Evolutionary conservation across 2,113 vertebrate genomes (phyloP).

Genomic region (Bubo scandiacus): DNA sequence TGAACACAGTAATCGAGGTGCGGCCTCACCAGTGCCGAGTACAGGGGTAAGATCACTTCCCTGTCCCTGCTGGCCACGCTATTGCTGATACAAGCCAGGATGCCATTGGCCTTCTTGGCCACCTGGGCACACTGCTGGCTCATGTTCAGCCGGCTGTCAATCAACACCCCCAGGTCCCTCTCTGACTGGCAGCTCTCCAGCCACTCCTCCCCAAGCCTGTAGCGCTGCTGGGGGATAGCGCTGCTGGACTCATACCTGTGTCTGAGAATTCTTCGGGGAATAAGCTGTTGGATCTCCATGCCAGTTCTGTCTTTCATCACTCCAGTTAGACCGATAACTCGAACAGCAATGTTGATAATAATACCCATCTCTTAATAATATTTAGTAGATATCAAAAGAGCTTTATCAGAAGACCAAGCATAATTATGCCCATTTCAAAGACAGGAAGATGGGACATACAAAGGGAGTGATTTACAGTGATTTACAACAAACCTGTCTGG

Average conservation of each 20-base stretch:
- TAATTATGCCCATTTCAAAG: neutral
- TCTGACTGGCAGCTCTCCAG: too few species aligned
- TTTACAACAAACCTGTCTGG: neutral
- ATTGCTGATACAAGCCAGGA: too few species aligned
- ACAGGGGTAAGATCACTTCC: too few species aligned
- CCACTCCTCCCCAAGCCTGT: too few species aligned
- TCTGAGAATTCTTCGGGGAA: neutral
- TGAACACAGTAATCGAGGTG: too few species aligned
- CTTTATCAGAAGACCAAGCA: neutral
- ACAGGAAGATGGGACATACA: neutral
- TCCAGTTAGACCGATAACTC: neutral
- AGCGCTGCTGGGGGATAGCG: too few species aligned
- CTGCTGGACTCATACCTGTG: neutral
- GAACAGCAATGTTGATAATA: neutral
- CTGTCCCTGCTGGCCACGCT: too few species aligned
- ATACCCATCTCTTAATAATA: neutral
- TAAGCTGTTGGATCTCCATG: neutral
- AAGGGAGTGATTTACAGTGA: neutral
- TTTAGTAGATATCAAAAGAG: neutral
- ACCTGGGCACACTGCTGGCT: too few species aligned
- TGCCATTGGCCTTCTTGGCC: too few species aligned
- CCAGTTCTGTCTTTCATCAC: neutral
- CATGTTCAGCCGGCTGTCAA: too few species aligned
- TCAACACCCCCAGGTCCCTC: too few species aligned
- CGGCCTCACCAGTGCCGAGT: too few species aligned